phyloP scores from a whole-genome alignment of 2,888 invertebrate genomes.

The Hybos culiciformis region DNA sequence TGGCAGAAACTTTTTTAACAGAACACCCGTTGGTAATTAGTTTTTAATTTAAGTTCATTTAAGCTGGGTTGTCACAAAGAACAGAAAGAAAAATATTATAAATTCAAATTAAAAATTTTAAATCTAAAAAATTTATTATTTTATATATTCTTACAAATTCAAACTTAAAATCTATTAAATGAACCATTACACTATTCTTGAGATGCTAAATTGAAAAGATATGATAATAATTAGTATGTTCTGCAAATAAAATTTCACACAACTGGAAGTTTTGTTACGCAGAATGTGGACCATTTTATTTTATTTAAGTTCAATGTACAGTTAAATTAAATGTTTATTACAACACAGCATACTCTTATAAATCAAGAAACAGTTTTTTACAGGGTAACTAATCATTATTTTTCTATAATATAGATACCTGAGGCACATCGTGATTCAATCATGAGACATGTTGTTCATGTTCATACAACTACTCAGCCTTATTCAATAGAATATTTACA shows the following conservation, averaged over 20 bases:
- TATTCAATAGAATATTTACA: conserved; percentile 60
- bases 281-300: too few species aligned
- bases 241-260: too few species aligned
- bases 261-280: too few species aligned
- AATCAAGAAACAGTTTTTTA: too few species aligned
- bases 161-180: too few species aligned
- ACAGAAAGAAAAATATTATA: not conserved
- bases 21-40: conserved; percentile 45
- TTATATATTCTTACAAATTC: not conserved
- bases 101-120: not conserved
- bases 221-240: too few species aligned
- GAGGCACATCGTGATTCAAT: conserved; percentile 52
- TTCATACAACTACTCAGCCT: conserved; percentile 58
- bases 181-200: too few species aligned
- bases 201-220: too few species aligned
- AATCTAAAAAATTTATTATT: not conserved
- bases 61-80: not conserved
- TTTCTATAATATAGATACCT: conserved; percentile 42
- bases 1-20: conserved; percentile 70
- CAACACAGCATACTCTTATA: too few species aligned
- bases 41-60: too few species aligned
- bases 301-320: too few species aligned
- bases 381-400: not conserved
- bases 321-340: too few species aligned
- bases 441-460: conserved; percentile 74